phyloP scores from a whole-genome alignment of 2,888 invertebrate species.

The Caradrina kadenii region DNA sequence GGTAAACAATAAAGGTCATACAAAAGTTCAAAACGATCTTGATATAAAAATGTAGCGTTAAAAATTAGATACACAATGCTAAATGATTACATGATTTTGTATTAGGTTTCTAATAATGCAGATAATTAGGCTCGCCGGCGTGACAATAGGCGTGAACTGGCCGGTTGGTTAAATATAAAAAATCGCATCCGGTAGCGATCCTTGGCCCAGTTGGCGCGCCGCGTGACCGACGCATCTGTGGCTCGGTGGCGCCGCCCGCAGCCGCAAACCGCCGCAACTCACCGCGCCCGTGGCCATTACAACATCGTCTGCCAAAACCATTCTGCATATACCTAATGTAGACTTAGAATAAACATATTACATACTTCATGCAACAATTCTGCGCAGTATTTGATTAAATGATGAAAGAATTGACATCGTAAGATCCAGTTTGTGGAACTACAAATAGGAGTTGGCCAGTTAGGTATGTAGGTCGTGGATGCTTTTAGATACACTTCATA shows the following conservation, averaged over 20 bases:
- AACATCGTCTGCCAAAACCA: constrained; percentile 70
- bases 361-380: constrained; percentile 44
- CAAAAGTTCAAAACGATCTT: constrained; percentile 2
- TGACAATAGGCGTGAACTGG: constrained; percentile 66
- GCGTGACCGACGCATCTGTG: constrained; percentile 82
- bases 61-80: constrained; percentile 11
- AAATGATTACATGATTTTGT: constrained; percentile 42
- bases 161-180: constrained; percentile 71
- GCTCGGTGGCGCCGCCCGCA: constrained; percentile 57
- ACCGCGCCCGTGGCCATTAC: constrained; percentile 62
- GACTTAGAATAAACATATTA: constrained; percentile 56
- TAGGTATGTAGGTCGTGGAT: constrained; percentile 59
- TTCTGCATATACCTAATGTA: constrained; percentile 66
- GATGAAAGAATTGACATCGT: constrained; percentile 46
- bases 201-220: constrained; percentile 82
- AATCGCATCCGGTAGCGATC: constrained; percentile 81
- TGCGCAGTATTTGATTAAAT: constrained; percentile 50
- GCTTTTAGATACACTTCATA: constrained; percentile 45
- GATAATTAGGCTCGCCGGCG: constrained; percentile 57
- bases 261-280: constrained; percentile 63
- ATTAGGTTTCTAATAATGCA: constrained; percentile 47
- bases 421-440: constrained; percentile 42
- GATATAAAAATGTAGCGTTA: constrained; percentile 37
- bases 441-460: constrained; percentile 20
- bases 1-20: constrained; percentile 15